Conservation (phyloP, 2,113 vertebrate species). For the Apodemus speciosus region DNA sequence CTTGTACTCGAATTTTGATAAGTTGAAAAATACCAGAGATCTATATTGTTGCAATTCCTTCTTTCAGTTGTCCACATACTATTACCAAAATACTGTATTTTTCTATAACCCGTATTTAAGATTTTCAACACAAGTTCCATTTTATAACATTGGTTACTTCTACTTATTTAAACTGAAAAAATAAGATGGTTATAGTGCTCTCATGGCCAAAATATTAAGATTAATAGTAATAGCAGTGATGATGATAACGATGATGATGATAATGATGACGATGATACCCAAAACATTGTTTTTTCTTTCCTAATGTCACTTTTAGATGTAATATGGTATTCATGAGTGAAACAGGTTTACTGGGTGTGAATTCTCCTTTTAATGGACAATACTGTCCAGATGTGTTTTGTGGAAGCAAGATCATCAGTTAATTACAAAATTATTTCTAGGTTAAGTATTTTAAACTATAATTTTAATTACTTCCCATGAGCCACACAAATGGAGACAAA, state of each 20-base stretch:
- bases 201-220: neutral
- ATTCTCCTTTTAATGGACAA: conserved; percentile 32
- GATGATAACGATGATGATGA: neutral
- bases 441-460: neutral
- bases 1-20: neutral
- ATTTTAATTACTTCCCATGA: conserved; percentile 20
- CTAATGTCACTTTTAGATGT: conserved; percentile 3
- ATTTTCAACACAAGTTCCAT: neutral
- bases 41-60: neutral
- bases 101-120: conserved; percentile 1
- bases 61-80: neutral
- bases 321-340: neutral
- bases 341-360: neutral
- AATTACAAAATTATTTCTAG: conserved; percentile 29
- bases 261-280: neutral
- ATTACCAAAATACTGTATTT: neutral
- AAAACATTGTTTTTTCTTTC: neutral
- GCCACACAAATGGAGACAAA: neutral
- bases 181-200: neutral
- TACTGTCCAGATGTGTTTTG: neutral
- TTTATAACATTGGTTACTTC: neutral
- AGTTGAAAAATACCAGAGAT: neutral
- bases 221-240: neutral
- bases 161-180: neutral
- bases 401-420: neutral